Evolutionary conservation across 2,888 invertebrate genomes (phyloP), one percentile per base, ranked within the genome.

Genomic region (Cylindroiulus punctatus): DNA sequence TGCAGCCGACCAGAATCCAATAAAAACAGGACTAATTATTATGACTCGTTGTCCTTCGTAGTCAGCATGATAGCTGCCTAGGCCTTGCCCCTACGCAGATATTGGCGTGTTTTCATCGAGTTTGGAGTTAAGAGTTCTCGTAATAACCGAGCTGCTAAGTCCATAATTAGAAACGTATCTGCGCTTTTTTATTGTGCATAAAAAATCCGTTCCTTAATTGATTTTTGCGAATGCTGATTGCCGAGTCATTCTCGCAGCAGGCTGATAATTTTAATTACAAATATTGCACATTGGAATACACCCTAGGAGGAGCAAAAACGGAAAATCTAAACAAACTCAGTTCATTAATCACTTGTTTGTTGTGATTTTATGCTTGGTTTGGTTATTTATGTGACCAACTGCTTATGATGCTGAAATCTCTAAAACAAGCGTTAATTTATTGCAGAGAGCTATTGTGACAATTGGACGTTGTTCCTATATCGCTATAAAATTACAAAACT

Each of bases 241-340:
- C 52, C 8, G n/a, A n/a, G 52, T 52, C 52, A 52, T 52, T n/a
- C 52, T 52, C 19, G n/a, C 14, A n/a, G 3, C 47, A 17, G 8
- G 47, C 52, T 52, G 52, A 3, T 44, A 52, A n/a, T 52, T 52
- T 52, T 52, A 52, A 52, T 52, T 52, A 52, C 19, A n/a, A 52
- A 52, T 52, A 52, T 52, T 52, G 52, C 52, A 52, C 52, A 52
- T 52, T 52, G 52, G 52, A 52, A 52, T n/a, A 52, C 52, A 52
- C n/a, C n/a, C 19, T n/a, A 10, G 5, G n/a, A 52, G 52, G 19
- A n/a, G n/a, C 52, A 5, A 52, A n/a, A 52, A 52, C n/a, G 5
- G n/a, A 10, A n/a, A n/a, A 52, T 52, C 52, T 8, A n/a, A 52
- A 52, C 52, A 52, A 52, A 52, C 52, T 8, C 52, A 52, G n/a